Evolutionary conservation across 1,140 invertebrate species (phyloP), one percentile per base, ranked within the genome.

Genomic region (Pseudoatta argentina): DNA sequence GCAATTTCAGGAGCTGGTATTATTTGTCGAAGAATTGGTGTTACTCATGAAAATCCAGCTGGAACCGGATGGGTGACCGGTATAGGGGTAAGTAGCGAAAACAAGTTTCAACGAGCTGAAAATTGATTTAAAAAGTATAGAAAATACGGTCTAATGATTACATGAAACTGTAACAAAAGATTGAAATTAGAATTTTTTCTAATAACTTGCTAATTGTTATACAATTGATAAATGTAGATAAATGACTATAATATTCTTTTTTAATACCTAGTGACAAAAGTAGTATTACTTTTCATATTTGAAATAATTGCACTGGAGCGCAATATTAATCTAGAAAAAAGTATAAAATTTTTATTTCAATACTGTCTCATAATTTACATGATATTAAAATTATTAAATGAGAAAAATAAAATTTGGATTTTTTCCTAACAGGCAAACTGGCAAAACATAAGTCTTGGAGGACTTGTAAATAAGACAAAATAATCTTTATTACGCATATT

Each of bases 11-110:
- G 96, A 30, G 96, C 96, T 86, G 97, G 97, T n/a, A 95, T 96
- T n/a, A 94, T 98, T 16, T 97, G 97, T 82, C 96, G 96, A 73
- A 96, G 98, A 64, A 95, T 96, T 83, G 98, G 97, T 10, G 96
- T 98, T 27, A 97, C 97, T 3, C 93, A 95, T 24, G 96, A 96
- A 39, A 97, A 97, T 95, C 96, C 97, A 8, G 96, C 96, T 48
- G 98, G 98, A 59, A 97, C 96, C 55, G 96, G 96, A 34, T 98
- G 98, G 98, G 96, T 97, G 88, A 95, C 96, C 27, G 97, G 97
- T 4, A 96, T 97, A 88, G 96, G 97, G 71, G 97, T 97, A 94
- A 96, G 96, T 91, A 21, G 2, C 6, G n/a, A 30, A 14, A 81
- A 48, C 16, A 73, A 75, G 18, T 78, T 78, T 10, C 0, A 48